These are phyloP conservation scores for Poeciliopsis turneri DNA, from an alignment of 2,797 vertebrate species.

Conservation along the genomic window DNA sequence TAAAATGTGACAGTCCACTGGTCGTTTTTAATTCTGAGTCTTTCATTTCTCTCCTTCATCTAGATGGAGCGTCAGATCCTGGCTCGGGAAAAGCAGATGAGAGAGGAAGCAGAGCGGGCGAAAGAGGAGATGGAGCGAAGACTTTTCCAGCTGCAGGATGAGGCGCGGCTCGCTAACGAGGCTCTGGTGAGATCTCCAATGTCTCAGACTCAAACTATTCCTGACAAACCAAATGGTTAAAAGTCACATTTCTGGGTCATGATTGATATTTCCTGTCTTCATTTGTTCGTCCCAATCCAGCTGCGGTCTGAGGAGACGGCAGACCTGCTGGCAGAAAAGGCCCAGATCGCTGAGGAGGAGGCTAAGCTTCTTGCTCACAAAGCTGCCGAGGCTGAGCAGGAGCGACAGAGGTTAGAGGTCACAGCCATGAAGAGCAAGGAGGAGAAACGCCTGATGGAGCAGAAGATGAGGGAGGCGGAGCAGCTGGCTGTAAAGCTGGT, in stretches of 20 bases:
- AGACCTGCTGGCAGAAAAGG: conserved; percentile 93
- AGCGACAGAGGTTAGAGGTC: conserved; percentile 89
- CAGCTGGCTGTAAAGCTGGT: conserved; percentile 91
- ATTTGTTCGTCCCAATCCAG: conserved; percentile 59
- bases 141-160: conserved; percentile 92
- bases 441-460: conserved; percentile 93
- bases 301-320: conserved; percentile 91
- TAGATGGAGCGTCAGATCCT: conserved; percentile 93
- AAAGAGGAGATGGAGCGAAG: conserved; percentile 92
- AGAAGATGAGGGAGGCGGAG: conserved; percentile 95
- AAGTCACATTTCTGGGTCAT: not conserved
- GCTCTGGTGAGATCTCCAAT: conserved; percentile 83
- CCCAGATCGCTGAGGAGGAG: conserved; percentile 94
- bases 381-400: conserved; percentile 92
- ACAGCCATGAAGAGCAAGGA: conserved; percentile 92
- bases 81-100: conserved; percentile 91
- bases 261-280: not conserved
- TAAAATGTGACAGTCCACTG: not conserved
- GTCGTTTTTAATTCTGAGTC: not conserved
- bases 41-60: not conserved
- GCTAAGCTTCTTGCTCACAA: conserved; percentile 94
- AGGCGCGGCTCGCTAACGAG: conserved; percentile 91
- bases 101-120: conserved; percentile 91
- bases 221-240: not conserved
- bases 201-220: not conserved